These are phyloP conservation scores for Pseudochirops cupreus DNA, from an alignment of 2,797 vertebrate genomes.

Conservation along the genomic window DNA sequence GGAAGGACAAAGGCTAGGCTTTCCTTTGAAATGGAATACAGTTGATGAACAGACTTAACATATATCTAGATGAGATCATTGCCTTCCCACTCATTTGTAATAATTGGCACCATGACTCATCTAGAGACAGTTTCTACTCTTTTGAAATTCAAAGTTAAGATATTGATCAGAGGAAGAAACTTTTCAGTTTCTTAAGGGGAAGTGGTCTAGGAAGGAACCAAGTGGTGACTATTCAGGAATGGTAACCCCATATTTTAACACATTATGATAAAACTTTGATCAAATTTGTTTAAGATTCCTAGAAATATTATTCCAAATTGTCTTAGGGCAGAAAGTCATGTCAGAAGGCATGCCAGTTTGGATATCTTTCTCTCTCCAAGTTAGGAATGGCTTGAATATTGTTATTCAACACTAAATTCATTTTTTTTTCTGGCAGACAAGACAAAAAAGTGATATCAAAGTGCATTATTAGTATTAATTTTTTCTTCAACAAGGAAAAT, in stretches of 20 bases:
- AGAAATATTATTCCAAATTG: neutral
- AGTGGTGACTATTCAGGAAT: neutral
- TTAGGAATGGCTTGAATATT: neutral
- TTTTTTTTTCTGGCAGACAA: neutral
- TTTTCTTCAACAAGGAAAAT: neutral
- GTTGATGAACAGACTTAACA: neutral
- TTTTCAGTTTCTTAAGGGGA: neutral
- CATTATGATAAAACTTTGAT: neutral
- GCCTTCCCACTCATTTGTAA: neutral
- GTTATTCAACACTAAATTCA: neutral
- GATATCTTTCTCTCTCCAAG: neutral
- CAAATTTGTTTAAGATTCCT: neutral
- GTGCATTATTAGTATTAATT: neutral
- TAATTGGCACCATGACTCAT: neutral
- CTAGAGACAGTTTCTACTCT: neutral
- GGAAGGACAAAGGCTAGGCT: neutral
- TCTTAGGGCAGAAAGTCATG: neutral
- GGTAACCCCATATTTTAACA: neutral
- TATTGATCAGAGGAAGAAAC: neutral
- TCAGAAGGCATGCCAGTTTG: neutral
- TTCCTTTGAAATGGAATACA: neutral
- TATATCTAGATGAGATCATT: neutral
- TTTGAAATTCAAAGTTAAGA: neutral
- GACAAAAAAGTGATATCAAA: neutral
- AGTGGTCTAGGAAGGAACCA: neutral